Conservation (phyloP, 2,888 invertebrate genomes). For the Dorcus parallelipipedus region DNA sequence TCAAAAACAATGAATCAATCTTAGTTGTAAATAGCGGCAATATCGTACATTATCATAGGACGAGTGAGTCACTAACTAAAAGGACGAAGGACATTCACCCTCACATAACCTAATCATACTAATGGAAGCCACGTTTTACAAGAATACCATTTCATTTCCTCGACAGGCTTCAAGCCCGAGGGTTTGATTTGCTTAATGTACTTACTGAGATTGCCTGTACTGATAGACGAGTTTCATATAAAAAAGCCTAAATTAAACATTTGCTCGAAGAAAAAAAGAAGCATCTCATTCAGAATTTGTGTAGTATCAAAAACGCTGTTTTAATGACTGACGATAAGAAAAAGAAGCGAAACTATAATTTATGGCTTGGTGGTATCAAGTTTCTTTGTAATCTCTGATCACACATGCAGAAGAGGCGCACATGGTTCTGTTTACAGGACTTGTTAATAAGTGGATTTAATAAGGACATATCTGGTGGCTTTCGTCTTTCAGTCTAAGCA, state of each 20-base stretch:
- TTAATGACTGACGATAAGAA: too few species aligned
- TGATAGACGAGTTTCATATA: too few species aligned
- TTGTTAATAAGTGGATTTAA: slow-evolving; percentile 23
- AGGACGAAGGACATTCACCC: slow-evolving; percentile 18
- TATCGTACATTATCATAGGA: too few species aligned
- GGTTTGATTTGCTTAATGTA: slow-evolving; percentile 23
- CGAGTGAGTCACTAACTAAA: slow-evolving; percentile 16
- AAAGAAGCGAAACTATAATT: too few species aligned
- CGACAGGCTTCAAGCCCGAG: slow-evolving; percentile 17
- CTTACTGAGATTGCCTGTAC: slow-evolving; percentile 14
- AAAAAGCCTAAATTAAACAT: too few species aligned
- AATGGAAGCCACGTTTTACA: slow-evolving; percentile 35
- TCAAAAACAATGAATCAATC: too few species aligned
- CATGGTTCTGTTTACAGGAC: slow-evolving; percentile 24
- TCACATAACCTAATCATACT: slow-evolving; percentile 31
- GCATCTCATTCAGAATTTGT: too few species aligned
- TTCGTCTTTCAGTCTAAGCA: slow-evolving; percentile 25
- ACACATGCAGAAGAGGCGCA: slow-evolving; percentile 16
- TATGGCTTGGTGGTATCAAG: too few species aligned
- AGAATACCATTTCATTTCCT: slow-evolving; percentile 33
- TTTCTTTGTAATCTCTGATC: background rate
- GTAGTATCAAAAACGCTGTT: too few species aligned
- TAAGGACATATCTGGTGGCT: slow-evolving; percentile 24
- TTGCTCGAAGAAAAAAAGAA: too few species aligned
- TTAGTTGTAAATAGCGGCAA: too few species aligned